Evolutionary conservation across 2,113 vertebrate species (phyloP), one percentile per base, ranked within the genome.

Genomic region (Scytalopus superciliaris): DNA sequence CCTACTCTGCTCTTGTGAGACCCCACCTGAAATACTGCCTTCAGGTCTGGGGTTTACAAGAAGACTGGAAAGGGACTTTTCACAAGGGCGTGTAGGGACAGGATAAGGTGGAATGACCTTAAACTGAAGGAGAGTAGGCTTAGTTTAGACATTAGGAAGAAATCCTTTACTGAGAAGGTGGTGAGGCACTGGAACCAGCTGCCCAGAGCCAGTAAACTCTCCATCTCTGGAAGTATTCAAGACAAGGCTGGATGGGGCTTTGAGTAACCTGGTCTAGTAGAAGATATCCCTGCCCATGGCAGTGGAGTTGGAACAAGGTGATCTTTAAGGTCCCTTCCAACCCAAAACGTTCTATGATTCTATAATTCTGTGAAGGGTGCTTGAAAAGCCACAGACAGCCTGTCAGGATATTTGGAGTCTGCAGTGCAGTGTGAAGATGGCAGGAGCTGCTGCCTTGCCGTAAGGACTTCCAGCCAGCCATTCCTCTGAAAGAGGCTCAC

Each of bases 351-450:
- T 40, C 60, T 40, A 19, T 62, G 60, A 63, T 42, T 33, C 63
- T 16, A 6, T 44, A 30, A 66, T 66, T 44, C 63, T 33, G 10
- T 73, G 50, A 73, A 80, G 42, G 44, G 40, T 83, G 24, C 90
- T 69, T 31, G 10, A 7, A 66, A 79, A 86, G 57, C 42, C 49
- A 39, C 14, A 57, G 55, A 39, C 0, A 3, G 21, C 18, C 66
- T 75, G 25, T 45, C 49, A 50, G n/a, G 23, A 30, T 56, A 67
- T 12, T 12, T 15, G 31, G 56, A 50, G 45, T 66, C 77, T 60
- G n/a, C 33, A 5, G 30, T 69, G 50, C 35, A 66, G 18, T 0
- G 0, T 25, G 1, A 0, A 80, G 59, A n/a, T 33, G 31, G 25
- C 31, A 79, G 70, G 53, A 88, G 21, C 30, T 92, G 35, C 66